Base-by-base conservation (phyloP, 2,113 vertebrate species). In the Haemorhous mexicanus region DNA sequence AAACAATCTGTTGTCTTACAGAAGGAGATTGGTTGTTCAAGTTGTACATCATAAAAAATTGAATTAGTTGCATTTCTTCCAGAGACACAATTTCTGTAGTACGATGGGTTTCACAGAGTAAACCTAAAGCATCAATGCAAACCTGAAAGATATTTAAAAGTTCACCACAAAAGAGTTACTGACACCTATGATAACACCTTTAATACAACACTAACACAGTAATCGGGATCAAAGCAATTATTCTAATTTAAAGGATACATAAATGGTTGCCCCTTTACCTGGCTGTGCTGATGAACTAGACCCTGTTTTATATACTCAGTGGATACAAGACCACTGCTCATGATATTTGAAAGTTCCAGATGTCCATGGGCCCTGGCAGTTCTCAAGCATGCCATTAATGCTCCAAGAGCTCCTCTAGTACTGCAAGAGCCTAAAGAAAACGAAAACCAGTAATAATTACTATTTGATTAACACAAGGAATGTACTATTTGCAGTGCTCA, bases 31-130 rank as follows among this genome's bases (percentile, higher is more conserved):
- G 99, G 90, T 95, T 99, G 95, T 99, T 99, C 76, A 99, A 98
- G 92, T 98, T 99, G 66, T 98, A 98, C 3, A 92, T 97, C 78
- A 99, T 95, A 72, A 99, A 99, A 97, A 99, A 98, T 0, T 96
- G 96, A 79, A 99, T 97, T 62, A 99, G 97, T 16, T 98, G 95
- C 98, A 99, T 98, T 98, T 99, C 99, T 92, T 99, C 98, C 47
- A 72, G 4, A 37, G 98, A 98, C 84, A 99, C 94, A 6, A 97
- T 92, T 97, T 99, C 99, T 4, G 99, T 99, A 96, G 98, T 99
- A 77, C 99, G 98, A 78, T 99, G 98, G 67, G 98, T 99, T 97
- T 99, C 99, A 84, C 99, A 99, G 53, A 99, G 97, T 73, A 99
- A 98, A 13, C 99, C 99, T 91, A 99, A 95, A n/a, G 99, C 98